Evolutionary conservation across 1,140 invertebrate genomes (phyloP).

Genomic region (Hetaerina americana): DNA sequence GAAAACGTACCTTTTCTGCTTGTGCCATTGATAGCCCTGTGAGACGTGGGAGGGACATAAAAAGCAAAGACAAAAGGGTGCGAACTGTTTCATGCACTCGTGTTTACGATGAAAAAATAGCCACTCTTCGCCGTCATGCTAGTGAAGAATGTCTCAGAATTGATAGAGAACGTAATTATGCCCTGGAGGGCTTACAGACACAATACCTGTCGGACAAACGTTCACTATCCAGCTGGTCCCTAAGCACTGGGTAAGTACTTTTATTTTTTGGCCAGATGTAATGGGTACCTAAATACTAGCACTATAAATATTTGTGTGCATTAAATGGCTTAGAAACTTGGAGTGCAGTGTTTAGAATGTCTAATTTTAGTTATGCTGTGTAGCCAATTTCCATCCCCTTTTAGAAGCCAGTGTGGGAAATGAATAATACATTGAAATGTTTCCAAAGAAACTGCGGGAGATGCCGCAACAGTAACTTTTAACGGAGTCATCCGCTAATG

Average conservation of each 20-base stretch:
- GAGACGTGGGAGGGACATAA: background rate
- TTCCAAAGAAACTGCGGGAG: too few species aligned
- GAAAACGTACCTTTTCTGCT: background rate
- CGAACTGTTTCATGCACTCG: background rate
- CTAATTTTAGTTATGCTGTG: too few species aligned
- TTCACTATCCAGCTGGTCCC: background rate
- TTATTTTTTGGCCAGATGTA: background rate
- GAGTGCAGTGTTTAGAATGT: too few species aligned
- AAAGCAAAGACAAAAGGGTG: background rate
- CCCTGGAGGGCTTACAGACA: background rate
- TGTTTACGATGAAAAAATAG: background rate
- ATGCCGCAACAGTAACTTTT: too few species aligned
- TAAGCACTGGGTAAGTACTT: background rate
- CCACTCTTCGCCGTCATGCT: background rate
- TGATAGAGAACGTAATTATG: background rate
- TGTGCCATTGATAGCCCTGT: background rate
- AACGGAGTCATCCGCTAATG: too few species aligned
- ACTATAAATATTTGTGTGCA: too few species aligned
- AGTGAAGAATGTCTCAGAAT: background rate
- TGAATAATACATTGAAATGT: too few species aligned
- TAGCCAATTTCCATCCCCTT: too few species aligned
- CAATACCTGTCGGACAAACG: background rate
- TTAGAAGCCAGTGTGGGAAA: too few species aligned
- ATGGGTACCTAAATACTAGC: too few species aligned
- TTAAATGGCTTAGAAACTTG: too few species aligned